phyloP scores from a whole-genome alignment of 2,797 vertebrate species.

The Lacerta bilineata region DNA sequence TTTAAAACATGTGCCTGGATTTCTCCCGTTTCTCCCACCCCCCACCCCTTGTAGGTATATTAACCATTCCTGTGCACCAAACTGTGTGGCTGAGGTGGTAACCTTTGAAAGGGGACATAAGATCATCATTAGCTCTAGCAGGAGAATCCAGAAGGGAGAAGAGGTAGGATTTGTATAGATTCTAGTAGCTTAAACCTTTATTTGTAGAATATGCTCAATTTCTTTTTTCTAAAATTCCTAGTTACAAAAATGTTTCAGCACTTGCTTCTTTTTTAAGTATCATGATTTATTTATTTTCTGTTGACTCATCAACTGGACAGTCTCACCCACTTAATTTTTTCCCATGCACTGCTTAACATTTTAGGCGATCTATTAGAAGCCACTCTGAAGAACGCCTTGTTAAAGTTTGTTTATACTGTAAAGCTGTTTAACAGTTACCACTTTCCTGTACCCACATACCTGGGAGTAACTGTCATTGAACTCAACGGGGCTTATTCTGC shows the following conservation, averaged over 20 bases:
- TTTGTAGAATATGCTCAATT: not conserved
- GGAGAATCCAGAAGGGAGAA: slow-evolving; percentile 95
- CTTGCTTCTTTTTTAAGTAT: not conserved
- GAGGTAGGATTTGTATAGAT: slow-evolving; percentile 82
- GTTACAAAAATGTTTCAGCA: not conserved
- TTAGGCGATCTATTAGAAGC: too few relatives aligned
- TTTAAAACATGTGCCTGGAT: not conserved
- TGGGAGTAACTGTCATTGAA: not conserved
- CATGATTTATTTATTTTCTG: not conserved
- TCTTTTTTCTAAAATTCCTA: not conserved
- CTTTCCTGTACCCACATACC: not conserved
- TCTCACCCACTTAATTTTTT: not conserved
- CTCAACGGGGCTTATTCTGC: not conserved
- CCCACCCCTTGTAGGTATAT: slow-evolving; percentile 85
- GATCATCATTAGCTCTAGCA: slow-evolving; percentile 96
- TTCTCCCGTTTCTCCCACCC: not conserved
- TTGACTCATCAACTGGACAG: too few relatives aligned
- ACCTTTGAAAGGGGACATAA: slow-evolving; percentile 98
- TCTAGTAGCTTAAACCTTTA: not conserved
- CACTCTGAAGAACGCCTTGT: not conserved
- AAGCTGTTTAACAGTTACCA: not conserved
- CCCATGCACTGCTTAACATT: not conserved
- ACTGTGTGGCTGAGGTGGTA: slow-evolving; percentile 98
- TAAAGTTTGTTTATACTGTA: not conserved
- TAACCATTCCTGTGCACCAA: slow-evolving; percentile 97